Conservation (phyloP, 2,113 vertebrate genomes). For the Ptychochromis oligacanthus region DNA sequence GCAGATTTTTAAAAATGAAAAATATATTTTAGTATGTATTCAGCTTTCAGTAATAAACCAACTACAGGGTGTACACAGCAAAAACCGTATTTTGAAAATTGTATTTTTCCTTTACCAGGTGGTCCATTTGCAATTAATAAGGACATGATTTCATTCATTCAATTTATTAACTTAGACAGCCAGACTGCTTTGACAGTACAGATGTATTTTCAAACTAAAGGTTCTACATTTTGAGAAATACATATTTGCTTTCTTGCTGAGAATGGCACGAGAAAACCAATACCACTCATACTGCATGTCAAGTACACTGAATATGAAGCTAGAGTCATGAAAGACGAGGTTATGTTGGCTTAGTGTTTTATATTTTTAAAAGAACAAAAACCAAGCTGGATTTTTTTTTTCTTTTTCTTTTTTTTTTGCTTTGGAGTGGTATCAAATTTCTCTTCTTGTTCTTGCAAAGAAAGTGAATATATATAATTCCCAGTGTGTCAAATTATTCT, state of each 20-base stretch:
- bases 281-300: no score
- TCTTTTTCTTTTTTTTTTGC: no score
- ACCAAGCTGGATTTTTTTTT: no score
- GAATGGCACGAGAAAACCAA: no score
- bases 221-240: neutral
- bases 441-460: neutral
- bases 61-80: neutral
- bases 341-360: no score
- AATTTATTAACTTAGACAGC: neutral
- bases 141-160: neutral
- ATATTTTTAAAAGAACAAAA: no score
- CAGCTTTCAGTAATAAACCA: no score
- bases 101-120: neutral
- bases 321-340: no score
- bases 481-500: neutral
- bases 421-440: neutral
- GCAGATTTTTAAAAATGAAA: no score
- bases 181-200: neutral
- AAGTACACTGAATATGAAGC: no score
- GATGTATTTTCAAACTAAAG: rapidly evolving
- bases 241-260: neutral
- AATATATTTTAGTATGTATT: no score
- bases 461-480: neutral
- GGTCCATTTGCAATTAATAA: neutral
- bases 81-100: neutral